phyloP scores from a whole-genome alignment of 2,113 vertebrate genomes.

The Speoplatyrhinus poulsoni region DNA sequence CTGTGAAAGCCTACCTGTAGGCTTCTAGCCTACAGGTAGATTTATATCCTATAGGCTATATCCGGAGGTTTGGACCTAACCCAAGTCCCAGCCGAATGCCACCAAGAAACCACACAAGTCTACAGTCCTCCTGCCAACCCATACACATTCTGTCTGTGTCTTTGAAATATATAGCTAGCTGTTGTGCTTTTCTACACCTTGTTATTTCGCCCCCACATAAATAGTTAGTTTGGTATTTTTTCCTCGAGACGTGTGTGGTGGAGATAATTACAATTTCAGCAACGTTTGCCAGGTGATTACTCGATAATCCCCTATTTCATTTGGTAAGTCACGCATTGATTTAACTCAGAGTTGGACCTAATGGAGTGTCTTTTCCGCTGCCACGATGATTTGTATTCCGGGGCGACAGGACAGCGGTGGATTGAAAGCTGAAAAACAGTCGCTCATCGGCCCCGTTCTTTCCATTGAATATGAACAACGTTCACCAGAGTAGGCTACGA shows the following conservation, averaged over 20 bases:
- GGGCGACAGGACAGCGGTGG: conserved; percentile 68
- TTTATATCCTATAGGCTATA: too few relatives aligned
- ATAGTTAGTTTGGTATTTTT: conserved; percentile 70
- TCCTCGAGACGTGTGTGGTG: conserved; percentile 53
- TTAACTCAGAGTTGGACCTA: conserved; percentile 75
- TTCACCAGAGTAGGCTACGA: conserved; percentile 54
- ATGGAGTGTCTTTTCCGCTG: conserved; percentile 74
- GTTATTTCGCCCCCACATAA: conserved; percentile 65
- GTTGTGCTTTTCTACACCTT: conserved; percentile 62
- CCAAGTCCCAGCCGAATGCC: too few relatives aligned
- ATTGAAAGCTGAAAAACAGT: conserved; percentile 72
- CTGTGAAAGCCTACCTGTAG: too few relatives aligned
- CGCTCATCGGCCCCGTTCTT: conserved; percentile 35
- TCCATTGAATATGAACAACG: conserved; percentile 54
- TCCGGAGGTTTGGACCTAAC: too few relatives aligned
- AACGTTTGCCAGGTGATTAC: conserved; percentile 78
- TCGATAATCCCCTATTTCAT: conserved; percentile 79
- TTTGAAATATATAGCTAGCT: conserved; percentile 14
- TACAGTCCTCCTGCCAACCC: too few relatives aligned
- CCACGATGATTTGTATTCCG: conserved; percentile 73
- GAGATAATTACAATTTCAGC: conserved; percentile 79
- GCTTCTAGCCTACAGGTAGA: too few relatives aligned
- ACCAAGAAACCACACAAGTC: conserved; percentile 3
- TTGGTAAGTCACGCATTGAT: conserved; percentile 80
- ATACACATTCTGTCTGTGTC: too few relatives aligned